A percentile compares a stretch with the other conserved stretches of the same genome.
Conservation (phyloP, 2,888 invertebrate species). For the Calephelis perditalis region DNA sequence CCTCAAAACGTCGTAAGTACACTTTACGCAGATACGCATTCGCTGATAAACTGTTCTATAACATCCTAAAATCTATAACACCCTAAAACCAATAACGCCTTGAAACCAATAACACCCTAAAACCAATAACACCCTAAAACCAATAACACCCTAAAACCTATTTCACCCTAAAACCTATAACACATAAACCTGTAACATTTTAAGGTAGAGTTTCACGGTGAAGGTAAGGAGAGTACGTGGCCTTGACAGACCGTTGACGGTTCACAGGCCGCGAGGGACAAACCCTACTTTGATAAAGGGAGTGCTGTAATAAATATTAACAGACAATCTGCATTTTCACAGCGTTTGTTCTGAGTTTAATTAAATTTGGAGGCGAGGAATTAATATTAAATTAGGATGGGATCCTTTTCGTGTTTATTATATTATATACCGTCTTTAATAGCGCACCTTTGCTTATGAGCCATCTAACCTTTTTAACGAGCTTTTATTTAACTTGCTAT, state of each 20-base stretch:
- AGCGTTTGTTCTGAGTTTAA: conserved; percentile 13
- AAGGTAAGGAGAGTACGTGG: conserved; percentile 3
- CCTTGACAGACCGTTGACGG: conserved; percentile 10
- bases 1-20: too few relatives aligned
- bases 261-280: conserved; percentile 2
- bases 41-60: too few relatives aligned
- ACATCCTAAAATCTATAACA: too few relatives aligned
- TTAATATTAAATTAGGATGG: conserved; percentile 8
- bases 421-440: conserved; percentile 2
- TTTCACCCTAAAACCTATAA: too few relatives aligned
- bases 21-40: too few relatives aligned
- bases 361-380: conserved; percentile 10
- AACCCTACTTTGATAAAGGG: conserved; percentile 12
- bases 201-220: background rate
- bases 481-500: too few relatives aligned
- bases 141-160: too few relatives aligned
- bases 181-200: too few relatives aligned
- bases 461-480: too few relatives aligned
- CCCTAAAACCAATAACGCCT: too few relatives aligned
- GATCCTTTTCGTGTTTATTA: conserved; percentile 4
- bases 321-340: conserved; percentile 11
- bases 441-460: background rate
- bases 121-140: too few relatives aligned
- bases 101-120: too few relatives aligned
- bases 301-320: conserved; percentile 12